phyloP scores from a whole-genome alignment of 2,797 vertebrate species.

The Ataeniobius toweri region DNA sequence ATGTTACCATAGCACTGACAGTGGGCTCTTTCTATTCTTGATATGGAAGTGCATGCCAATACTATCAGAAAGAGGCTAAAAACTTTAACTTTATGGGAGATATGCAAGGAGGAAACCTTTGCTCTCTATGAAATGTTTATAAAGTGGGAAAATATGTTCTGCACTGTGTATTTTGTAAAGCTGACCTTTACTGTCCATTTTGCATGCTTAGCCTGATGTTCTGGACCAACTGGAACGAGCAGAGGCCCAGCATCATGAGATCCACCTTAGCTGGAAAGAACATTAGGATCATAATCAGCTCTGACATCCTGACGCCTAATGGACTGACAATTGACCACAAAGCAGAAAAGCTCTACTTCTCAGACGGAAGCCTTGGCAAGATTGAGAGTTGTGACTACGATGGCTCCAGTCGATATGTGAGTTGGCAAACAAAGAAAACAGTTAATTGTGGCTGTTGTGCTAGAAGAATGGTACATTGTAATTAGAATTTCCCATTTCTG shows the following conservation, averaged over 20 bases:
- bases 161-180: slow-evolving; percentile 4
- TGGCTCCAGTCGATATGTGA: slow-evolving; percentile 93
- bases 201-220: slow-evolving; percentile 89
- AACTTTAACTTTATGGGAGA: not conserved
- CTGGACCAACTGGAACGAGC: slow-evolving; percentile 99
- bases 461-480: not conserved
- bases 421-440: slow-evolving; percentile 62
- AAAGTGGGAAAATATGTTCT: not conserved
- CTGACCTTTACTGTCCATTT: not conserved
- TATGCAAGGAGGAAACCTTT: not conserved
- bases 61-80: not conserved
- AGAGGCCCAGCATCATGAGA: slow-evolving; percentile 95
- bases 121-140: not conserved
- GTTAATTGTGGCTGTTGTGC: not conserved
- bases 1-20: not conserved
- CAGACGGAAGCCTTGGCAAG: slow-evolving; percentile 94
- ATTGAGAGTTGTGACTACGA: slow-evolving; percentile 98
- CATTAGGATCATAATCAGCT: slow-evolving; percentile 89
- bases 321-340: slow-evolving; percentile 96
- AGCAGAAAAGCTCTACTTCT: slow-evolving; percentile 97
- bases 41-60: not conserved
- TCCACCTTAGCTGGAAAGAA: slow-evolving; percentile 91
- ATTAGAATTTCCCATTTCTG: not conserved
- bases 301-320: slow-evolving; percentile 94
- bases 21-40: not conserved